Evolutionary conservation across 2,797 vertebrate genomes (phyloP).

Genomic region (Microctenopoma stevenorrisi): DNA sequence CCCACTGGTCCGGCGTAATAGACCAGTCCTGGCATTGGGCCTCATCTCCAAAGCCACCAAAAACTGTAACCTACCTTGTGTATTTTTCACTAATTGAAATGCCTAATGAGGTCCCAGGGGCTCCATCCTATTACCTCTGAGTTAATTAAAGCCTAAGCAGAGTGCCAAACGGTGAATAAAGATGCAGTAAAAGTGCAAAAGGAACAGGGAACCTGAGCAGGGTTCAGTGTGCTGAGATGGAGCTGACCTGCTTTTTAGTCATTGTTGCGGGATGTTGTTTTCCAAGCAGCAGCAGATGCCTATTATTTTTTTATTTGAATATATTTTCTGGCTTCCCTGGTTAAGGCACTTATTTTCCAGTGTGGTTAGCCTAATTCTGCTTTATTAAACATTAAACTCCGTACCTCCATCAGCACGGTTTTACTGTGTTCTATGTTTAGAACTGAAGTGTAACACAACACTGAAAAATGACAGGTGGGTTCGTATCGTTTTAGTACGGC

Average conservation of each 20-base stretch:
- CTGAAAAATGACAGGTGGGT: constrained; percentile 37
- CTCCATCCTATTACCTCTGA: constrained; percentile 86
- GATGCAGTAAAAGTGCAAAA: constrained; percentile 76
- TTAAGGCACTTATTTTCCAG: constrained; percentile 75
- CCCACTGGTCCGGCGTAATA: constrained; percentile 66
- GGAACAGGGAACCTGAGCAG: constrained; percentile 60
- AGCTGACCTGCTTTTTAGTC: constrained; percentile 82
- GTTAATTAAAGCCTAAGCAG: constrained; percentile 84
- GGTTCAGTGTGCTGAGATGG: constrained; percentile 50
- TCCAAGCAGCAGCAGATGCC: constrained; percentile 82
- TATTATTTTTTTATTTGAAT: constrained; percentile 82
- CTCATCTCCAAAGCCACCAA: constrained; percentile 81
- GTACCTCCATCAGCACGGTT: constrained; percentile 54
- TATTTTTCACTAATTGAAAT: constrained; percentile 89
- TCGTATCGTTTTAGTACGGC: constrained; percentile 10
- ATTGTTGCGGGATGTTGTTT: constrained; percentile 77
- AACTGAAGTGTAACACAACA: constrained; percentile 9
- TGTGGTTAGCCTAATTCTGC: constrained; percentile 78
- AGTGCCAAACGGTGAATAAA: constrained; percentile 84
- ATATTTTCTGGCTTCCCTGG: constrained; percentile 78
- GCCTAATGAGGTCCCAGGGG: constrained; percentile 92
- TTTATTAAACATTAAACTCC: constrained; percentile 82
- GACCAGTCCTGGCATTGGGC: constrained; percentile 77
- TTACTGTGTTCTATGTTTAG: constrained; percentile 36
- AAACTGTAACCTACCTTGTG: constrained; percentile 84